phyloP scores from a whole-genome alignment of 2,113 vertebrate species.

The Hemiprocne comata region DNA sequence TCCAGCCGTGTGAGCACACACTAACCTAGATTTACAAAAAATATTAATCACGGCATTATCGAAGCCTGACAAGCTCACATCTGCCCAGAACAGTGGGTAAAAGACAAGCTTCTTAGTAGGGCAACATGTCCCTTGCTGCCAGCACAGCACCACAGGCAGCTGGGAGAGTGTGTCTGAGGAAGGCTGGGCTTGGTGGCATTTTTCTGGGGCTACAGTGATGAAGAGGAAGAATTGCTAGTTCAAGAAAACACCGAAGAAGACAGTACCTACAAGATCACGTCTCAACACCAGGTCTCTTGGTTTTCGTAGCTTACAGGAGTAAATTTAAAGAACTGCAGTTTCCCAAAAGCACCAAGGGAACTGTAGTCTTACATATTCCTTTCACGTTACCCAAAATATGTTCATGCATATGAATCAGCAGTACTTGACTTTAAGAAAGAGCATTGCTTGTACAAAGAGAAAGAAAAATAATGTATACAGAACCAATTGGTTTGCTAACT shows the following conservation, averaged over 20 bases:
- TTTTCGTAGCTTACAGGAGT: neutral
- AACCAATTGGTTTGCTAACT: neutral
- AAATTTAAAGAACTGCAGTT: neutral
- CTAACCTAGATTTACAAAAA: neutral
- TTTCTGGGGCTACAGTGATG: neutral
- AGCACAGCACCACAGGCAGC: neutral
- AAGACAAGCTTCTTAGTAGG: neutral
- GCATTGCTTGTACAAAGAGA: neutral
- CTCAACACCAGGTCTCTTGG: fast-evolving
- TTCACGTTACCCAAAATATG: fast-evolving
- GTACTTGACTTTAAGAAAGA: neutral
- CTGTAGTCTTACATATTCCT: neutral
- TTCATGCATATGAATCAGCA: neutral
- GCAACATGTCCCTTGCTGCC: fast-evolving
- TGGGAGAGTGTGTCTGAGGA: fast-evolving
- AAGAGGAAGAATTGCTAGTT: neutral
- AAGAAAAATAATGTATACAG: neutral
- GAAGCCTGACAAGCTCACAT: neutral
- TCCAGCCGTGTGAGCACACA: neutral
- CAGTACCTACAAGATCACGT: neutral
- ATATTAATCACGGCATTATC: neutral
- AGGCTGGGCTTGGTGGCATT: neutral
- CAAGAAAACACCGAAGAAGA: neutral
- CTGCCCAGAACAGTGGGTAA: neutral
- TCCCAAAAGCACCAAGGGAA: neutral